phyloP scores from a whole-genome alignment of 2,797 vertebrate species.

The Echeneis naucrates region DNA sequence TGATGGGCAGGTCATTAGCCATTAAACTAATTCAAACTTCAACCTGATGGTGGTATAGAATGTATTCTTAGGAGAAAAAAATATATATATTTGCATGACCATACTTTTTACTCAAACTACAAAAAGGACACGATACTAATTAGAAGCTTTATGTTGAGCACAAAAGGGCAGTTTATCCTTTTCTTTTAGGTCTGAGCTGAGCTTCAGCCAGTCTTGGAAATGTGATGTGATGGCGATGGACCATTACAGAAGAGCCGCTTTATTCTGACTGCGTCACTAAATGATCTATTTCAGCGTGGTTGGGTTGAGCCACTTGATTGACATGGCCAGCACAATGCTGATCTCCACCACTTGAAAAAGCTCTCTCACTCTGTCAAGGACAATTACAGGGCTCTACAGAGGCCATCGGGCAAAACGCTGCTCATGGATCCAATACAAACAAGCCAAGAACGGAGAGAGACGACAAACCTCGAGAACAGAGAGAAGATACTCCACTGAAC shows the following conservation, averaged over 20 bases:
- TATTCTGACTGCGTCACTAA: slow-evolving; percentile 61
- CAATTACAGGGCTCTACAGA: slow-evolving; percentile 69
- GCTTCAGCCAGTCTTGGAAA: too few species aligned
- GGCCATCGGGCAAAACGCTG: slow-evolving; percentile 50
- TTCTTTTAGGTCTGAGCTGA: slow-evolving; percentile 33
- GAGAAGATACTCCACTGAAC: slow-evolving; percentile 30
- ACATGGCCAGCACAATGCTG: slow-evolving; percentile 60
- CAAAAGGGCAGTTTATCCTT: slow-evolving; percentile 14
- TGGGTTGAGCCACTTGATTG: slow-evolving; percentile 65
- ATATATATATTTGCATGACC: neutral
- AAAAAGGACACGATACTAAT: neutral
- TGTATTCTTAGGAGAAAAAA: neutral
- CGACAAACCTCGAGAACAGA: slow-evolving; percentile 28
- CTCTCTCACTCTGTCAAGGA: slow-evolving; percentile 71
- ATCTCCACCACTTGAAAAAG: slow-evolving; percentile 61
- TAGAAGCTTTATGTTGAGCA: neutral
- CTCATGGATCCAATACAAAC: slow-evolving; percentile 63
- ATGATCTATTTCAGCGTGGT: slow-evolving; percentile 52
- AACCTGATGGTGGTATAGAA: neutral
- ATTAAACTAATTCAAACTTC: neutral
- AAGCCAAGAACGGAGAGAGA: slow-evolving; percentile 46
- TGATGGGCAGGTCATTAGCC: neutral
- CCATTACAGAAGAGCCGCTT: slow-evolving; percentile 78
- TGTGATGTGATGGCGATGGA: slow-evolving; percentile 74
- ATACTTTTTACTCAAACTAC: neutral